These are phyloP conservation scores for Gambusia yucatana DNA, from an alignment of 2,797 vertebrate species.

Conservation along the genomic window DNA sequence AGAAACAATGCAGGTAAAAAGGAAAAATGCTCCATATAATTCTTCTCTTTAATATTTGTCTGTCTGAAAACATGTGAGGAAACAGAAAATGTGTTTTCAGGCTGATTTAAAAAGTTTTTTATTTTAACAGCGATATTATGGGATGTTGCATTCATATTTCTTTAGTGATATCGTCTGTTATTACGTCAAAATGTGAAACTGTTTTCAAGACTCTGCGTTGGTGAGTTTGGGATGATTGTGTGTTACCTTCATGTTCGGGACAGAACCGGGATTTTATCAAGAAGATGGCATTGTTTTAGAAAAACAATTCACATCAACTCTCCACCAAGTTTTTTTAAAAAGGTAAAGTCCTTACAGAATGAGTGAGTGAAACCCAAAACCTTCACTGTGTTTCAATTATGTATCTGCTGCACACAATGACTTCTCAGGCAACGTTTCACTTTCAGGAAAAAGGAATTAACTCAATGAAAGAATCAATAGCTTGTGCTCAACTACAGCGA, in stretches of 20 bases:
- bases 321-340: slow-evolving; percentile 48
- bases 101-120: not conserved
- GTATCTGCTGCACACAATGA: slow-evolving; percentile 62
- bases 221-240: not conserved
- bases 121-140: not conserved
- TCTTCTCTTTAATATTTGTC: not conserved
- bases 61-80: not conserved
- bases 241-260: not conserved
- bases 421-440: slow-evolving; percentile 44
- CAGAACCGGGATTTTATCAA: not conserved
- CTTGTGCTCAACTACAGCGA: slow-evolving; percentile 54
- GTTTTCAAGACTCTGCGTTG: not conserved
- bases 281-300: not conserved
- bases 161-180: not conserved
- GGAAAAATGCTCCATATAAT: not conserved
- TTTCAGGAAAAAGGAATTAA: slow-evolving; percentile 70
- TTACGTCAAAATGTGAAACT: not conserved
- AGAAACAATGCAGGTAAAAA: not conserved
- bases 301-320: slow-evolving; percentile 30
- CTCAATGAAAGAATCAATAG: slow-evolving; percentile 65
- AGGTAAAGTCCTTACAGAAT: slow-evolving; percentile 38
- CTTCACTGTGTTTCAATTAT: slow-evolving; percentile 65
- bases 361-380: slow-evolving; percentile 46
- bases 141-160: not conserved
- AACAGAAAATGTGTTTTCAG: not conserved